These are phyloP conservation scores for Mus musculus DNA, from an alignment of 2,113 vertebrate species.

Conservation along the genomic window GRCm39 chr6:134945501-134946000, in stretches of 20 bases:
- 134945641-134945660: not conserved
- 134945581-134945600: not conserved
- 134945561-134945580: not conserved
- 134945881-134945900: not conserved
- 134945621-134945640: not conserved
- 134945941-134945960: not conserved
- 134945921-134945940: not conserved
- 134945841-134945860: not conserved
- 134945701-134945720: not conserved
- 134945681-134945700: not conserved
- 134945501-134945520: not conserved
- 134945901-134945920: not conserved
- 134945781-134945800: not conserved
- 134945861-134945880: not conserved
- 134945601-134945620: not conserved
- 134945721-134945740: not conserved
- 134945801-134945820: not conserved
- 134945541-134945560: not conserved
- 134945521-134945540: not conserved
- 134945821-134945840: not conserved
- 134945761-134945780: not conserved
- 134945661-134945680: not conserved
- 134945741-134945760: too few species aligned
- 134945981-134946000: not conserved
- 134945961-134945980: not conserved